Percentiles rank a stretch among this genome's conserved stretches.
Evolutionary conservation across 1,140 invertebrate genomes (phyloP).

Genomic region (Ceratina japonica): DNA sequence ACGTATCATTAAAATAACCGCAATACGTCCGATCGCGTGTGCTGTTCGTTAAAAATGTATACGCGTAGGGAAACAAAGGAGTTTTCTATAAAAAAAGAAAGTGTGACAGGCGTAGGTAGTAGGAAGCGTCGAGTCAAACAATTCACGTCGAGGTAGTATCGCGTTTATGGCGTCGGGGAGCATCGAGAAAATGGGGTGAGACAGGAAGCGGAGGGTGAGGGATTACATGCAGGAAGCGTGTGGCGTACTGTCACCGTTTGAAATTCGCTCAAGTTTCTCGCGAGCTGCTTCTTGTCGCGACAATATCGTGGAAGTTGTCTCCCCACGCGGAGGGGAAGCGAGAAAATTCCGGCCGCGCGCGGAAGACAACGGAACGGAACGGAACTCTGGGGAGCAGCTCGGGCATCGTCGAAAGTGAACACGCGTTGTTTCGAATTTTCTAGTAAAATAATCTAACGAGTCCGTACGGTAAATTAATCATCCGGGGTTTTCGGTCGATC

Average conservation of each 20-base stretch:
- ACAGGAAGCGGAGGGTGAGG: not conserved
- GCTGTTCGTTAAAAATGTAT: too few species aligned
- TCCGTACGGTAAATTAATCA: not conserved
- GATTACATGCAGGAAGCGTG: not conserved
- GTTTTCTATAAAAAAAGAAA: too few species aligned
- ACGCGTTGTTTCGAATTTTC: too few species aligned
- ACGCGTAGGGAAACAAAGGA: too few species aligned
- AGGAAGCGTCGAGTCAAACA: too few species aligned
- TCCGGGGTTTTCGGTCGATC: slow-evolving; percentile 5
- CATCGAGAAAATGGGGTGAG: not conserved
- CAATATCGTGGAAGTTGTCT: slow-evolving; percentile 2
- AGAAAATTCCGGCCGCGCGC: not conserved
- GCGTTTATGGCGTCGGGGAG: not conserved
- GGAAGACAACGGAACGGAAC: not conserved
- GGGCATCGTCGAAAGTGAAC: too few species aligned
- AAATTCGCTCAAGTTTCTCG: slow-evolving; percentile 14
- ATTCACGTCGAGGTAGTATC: not conserved
- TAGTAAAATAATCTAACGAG: too few species aligned
- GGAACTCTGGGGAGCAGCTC: too few species aligned
- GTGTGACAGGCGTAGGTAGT: too few species aligned
- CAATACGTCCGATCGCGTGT: too few species aligned
- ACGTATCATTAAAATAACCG: too few species aligned
- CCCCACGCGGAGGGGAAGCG: not conserved
- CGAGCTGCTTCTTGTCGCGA: slow-evolving; percentile 13
- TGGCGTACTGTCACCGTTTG: not conserved